A percentile compares a stretch with the other conserved stretches of the same genome.
These are phyloP conservation scores for Bergia sp. DNA, from an alignment of 92 coral and sea anemone species.

Conservation along the genomic window DNA sequence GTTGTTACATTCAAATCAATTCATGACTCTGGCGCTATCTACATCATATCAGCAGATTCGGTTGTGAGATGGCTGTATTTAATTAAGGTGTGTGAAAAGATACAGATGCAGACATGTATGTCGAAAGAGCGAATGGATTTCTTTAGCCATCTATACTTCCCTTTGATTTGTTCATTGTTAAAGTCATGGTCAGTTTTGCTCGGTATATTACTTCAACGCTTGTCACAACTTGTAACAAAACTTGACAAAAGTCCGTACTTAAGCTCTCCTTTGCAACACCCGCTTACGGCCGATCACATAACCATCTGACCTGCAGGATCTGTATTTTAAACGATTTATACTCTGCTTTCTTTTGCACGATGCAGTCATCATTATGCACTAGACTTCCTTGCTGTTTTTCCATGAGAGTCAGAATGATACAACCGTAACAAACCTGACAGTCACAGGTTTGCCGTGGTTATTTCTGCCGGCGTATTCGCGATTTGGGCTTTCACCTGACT, in stretches of 20 bases:
- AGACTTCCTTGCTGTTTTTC: too few relatives aligned
- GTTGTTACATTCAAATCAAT: not conserved
- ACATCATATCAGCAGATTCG: not conserved
- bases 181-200: not conserved
- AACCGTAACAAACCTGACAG: not conserved
- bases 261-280: not conserved
- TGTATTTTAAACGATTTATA: not conserved
- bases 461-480: not conserved
- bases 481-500: constrained; percentile 1
- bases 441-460: constrained; percentile 18
- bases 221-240: not conserved
- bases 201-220: not conserved
- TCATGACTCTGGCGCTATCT: not conserved
- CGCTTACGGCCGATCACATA: not conserved
- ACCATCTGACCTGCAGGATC: not conserved
- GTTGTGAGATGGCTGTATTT: too few relatives aligned
- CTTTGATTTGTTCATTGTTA: not conserved
- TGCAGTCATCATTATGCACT: too few relatives aligned
- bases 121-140: not conserved
- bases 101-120: too few relatives aligned
- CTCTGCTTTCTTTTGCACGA: not conserved
- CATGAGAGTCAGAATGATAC: not conserved
- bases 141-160: not conserved
- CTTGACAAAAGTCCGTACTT: not conserved
- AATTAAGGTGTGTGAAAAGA: too few relatives aligned